phyloP scores from a whole-genome alignment of 2,888 invertebrate genomes.

The Callinectes sapidus region DNA sequence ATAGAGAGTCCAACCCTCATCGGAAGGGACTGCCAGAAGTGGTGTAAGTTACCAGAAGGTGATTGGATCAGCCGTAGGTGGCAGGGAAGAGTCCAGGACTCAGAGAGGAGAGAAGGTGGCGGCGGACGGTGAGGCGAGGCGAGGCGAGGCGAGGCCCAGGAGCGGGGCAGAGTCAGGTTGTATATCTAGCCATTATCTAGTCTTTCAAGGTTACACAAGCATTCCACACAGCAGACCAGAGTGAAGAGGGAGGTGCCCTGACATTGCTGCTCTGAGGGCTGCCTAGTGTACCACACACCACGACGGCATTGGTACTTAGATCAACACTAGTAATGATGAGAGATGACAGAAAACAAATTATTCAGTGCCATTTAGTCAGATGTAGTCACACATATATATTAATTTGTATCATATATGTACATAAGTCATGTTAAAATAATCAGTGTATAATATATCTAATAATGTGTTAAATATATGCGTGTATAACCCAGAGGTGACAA shows the following conservation, averaged over 20 bases:
- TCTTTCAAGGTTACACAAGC: slow-evolving; percentile 70
- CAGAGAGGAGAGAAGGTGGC: slow-evolving; percentile 44
- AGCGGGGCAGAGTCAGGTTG: slow-evolving; percentile 66
- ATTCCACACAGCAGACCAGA: slow-evolving; percentile 61
- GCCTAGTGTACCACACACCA: slow-evolving; percentile 60
- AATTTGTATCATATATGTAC: slow-evolving; percentile 65
- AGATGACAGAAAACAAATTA: slow-evolving; percentile 54
- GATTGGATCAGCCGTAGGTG: not conserved
- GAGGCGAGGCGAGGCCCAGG: no score
- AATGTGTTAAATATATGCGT: slow-evolving; percentile 51
- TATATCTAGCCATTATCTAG: slow-evolving; percentile 71
- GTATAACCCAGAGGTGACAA: slow-evolving; percentile 56
- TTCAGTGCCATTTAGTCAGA: slow-evolving; percentile 71
- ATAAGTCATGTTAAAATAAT: slow-evolving; percentile 66
- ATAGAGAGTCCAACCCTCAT: not conserved
- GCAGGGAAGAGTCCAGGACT: not conserved
- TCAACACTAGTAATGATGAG: slow-evolving; percentile 28
- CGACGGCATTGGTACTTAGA: slow-evolving; percentile 64
- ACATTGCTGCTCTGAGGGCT: slow-evolving; percentile 54
- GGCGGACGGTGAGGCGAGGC: not conserved
- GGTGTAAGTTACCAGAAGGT: not conserved
- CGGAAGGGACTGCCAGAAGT: not conserved
- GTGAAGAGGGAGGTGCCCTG: slow-evolving; percentile 57
- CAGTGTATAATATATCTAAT: slow-evolving; percentile 61
- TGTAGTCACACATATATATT: slow-evolving; percentile 69